Evolutionary conservation across 2,797 vertebrate species (phyloP).

Genomic region (Pyrrhura leucotis): DNA sequence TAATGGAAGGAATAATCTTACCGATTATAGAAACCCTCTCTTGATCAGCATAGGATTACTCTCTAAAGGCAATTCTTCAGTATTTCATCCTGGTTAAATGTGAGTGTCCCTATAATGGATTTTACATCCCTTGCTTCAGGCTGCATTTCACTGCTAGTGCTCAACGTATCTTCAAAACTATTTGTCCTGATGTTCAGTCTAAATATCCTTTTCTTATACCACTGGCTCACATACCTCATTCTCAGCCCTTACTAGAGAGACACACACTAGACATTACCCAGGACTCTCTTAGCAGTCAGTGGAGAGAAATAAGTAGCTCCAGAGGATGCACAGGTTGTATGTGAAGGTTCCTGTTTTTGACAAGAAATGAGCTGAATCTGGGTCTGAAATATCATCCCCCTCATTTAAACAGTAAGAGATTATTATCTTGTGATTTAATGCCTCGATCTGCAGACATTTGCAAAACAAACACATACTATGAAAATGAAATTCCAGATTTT

Average conservation of each 20-base stretch:
- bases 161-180: neutral
- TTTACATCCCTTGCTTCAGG: neutral
- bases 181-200: neutral
- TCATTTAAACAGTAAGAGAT: neutral
- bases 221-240: neutral
- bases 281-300: neutral
- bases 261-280: neutral
- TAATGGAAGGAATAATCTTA: constrained; percentile 37
- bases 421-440: neutral
- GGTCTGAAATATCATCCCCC: neutral
- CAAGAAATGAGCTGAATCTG: neutral
- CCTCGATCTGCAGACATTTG: neutral
- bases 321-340: neutral
- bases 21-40: neutral
- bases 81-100: neutral
- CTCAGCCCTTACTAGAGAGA: neutral
- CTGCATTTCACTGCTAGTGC: neutral
- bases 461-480: neutral
- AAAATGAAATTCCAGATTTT: neutral
- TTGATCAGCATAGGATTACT: neutral
- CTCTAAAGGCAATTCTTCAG: neutral
- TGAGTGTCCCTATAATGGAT: neutral
- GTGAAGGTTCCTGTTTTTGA: neutral
- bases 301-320: neutral
- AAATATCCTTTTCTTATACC: neutral